Percentiles rank a stretch among this genome's conserved stretches.
phyloP scores from a whole-genome alignment of 2,888 invertebrate genomes.

The Panorpa germanica region DNA sequence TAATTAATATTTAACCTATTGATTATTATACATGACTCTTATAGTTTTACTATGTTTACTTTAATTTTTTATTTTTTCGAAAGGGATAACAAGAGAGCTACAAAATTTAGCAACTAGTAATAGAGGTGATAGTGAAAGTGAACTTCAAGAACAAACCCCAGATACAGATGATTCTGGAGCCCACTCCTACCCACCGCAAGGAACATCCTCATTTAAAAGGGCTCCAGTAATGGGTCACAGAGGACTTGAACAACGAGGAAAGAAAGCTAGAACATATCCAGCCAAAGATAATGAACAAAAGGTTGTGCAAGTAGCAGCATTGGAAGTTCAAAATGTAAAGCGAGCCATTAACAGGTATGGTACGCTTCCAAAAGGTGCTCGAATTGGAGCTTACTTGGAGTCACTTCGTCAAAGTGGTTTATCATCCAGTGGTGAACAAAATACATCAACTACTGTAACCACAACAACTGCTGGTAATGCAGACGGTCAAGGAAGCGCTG shows the following conservation, averaged over 20 bases:
- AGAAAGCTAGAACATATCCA: conserved; percentile 24
- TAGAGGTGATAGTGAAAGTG: conserved; percentile 47
- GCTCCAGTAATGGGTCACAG: conserved; percentile 39
- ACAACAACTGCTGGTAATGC: conserved; percentile 15
- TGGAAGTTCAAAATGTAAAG: conserved; percentile 91
- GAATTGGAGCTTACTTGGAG: conserved; percentile 92
- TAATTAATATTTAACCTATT: too few relatives aligned
- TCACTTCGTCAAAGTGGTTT: conserved; percentile 68
- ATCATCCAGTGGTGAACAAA: conserved; percentile 12
- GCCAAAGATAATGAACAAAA: conserved; percentile 12
- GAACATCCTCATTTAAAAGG: conserved; percentile 35
- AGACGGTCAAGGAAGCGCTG: conserved; percentile 22
- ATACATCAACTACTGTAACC: conserved; percentile 13
- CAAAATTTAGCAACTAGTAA: conserved; percentile 27
- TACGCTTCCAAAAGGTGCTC: conserved; percentile 87
- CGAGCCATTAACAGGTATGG: conserved; percentile 90
- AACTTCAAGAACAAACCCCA: conserved; percentile 46
- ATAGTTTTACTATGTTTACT: background rate
- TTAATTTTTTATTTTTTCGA: conserved; percentile 1
- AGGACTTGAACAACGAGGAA: conserved; percentile 38
- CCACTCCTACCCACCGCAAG: conserved; percentile 28
- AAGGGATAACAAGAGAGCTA: conserved; percentile 14
- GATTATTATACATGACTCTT: too few relatives aligned
- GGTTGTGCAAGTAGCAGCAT: conserved; percentile 69
- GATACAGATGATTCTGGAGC: conserved; percentile 53